Evolutionary conservation across 2,888 invertebrate genomes (phyloP).

Genomic region (Diarsia brunnea): DNA sequence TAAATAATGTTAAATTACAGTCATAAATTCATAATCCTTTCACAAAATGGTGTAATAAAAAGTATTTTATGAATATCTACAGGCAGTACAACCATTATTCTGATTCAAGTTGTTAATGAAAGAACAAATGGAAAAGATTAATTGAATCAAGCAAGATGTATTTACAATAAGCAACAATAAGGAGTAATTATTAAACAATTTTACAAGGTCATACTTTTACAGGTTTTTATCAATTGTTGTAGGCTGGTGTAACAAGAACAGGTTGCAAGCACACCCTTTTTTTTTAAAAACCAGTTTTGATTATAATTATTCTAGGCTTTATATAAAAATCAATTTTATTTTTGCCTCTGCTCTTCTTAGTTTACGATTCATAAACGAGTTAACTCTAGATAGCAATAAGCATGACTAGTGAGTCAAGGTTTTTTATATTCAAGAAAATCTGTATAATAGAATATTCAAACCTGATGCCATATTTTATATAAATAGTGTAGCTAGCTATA

Average conservation of each 20-base stretch:
- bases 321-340: not conserved
- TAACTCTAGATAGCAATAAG: slow-evolving; percentile 1
- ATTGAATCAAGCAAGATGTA: not conserved
- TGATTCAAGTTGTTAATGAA: not conserved
- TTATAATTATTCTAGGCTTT: not conserved
- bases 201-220: not conserved
- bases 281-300: not conserved
- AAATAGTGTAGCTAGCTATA: not conserved
- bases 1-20: not conserved
- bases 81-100: not conserved
- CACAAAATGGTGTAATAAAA: slow-evolving; percentile 3
- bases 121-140: too few relatives aligned
- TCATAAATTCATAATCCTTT: not conserved
- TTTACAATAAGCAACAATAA: not conserved
- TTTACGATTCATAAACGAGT: not conserved
- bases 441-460: not conserved
- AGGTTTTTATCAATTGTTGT: not conserved
- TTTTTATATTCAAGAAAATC: not conserved
- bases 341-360: not conserved
- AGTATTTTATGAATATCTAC: not conserved
- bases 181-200: too few relatives aligned
- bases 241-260: not conserved
- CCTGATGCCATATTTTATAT: slow-evolving; percentile 21
- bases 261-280: too few relatives aligned
- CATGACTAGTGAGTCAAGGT: not conserved